Conservation (phyloP, 2,113 vertebrate genomes). For the Elachura formosa region DNA sequence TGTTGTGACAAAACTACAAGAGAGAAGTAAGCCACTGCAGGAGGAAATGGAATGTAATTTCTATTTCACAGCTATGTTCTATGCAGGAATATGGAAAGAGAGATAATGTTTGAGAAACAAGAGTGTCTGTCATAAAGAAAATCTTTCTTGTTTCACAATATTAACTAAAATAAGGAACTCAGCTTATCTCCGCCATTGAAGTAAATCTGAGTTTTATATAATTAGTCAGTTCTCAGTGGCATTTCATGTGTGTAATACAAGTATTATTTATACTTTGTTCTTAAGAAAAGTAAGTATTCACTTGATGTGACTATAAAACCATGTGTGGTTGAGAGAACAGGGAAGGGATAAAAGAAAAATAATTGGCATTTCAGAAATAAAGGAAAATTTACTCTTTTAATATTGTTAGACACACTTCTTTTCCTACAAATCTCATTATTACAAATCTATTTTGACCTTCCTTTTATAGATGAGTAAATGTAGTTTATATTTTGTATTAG, state of each 20-base stretch:
- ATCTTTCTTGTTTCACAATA: neutral
- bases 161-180: neutral
- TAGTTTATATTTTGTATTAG: neutral
- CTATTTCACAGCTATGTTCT: neutral
- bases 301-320: neutral
- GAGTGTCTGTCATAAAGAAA: neutral
- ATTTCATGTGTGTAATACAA: neutral
- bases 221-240: neutral
- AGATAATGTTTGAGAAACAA: neutral
- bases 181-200: neutral
- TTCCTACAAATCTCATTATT: neutral
- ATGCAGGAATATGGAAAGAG: neutral
- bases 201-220: neutral
- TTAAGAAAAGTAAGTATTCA: neutral
- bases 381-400: neutral
- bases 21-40: neutral
- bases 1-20: neutral
- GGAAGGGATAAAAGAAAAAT: neutral
- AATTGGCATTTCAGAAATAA: neutral
- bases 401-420: neutral
- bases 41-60: neutral
- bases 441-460: neutral
- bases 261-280: neutral
- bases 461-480: neutral
- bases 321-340: rapidly evolving